phyloP scores from a whole-genome alignment of 2,888 invertebrate species.

The Gymnocheta viridis region DNA sequence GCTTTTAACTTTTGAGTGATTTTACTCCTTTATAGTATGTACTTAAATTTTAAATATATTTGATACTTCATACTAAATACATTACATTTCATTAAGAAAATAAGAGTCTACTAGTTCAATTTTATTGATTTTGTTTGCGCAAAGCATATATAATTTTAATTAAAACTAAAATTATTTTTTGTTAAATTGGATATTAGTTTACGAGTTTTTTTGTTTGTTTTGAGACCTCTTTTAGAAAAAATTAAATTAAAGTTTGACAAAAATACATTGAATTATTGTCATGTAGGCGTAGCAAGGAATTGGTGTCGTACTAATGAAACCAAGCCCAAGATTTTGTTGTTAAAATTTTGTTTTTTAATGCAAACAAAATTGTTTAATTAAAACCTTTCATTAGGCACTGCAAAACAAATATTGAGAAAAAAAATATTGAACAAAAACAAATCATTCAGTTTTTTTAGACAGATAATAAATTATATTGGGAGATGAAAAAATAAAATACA shows the following conservation, averaged over 20 bases:
- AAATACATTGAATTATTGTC: conserved; percentile 29
- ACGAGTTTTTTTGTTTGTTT: conserved; percentile 6
- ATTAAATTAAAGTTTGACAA: conserved; percentile 16
- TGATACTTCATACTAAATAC: too few species aligned
- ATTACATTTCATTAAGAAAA: too few species aligned
- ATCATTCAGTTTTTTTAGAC: not conserved
- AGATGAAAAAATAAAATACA: not conserved
- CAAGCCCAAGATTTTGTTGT: conserved; percentile 31
- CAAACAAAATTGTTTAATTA: conserved; percentile 45
- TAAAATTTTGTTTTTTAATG: not conserved
- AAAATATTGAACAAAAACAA: conserved; percentile 10
- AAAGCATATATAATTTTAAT: not conserved
- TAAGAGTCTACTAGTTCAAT: too few species aligned
- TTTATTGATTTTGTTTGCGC: too few species aligned
- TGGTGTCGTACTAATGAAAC: conserved; percentile 37
- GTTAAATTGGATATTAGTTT: conserved; percentile 9
- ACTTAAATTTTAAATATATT: too few species aligned
- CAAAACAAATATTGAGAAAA: conserved; percentile 22
- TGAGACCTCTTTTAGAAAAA: not conserved
- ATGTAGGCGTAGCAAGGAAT: conserved; percentile 38
- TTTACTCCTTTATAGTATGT: too few species aligned
- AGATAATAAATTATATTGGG: conserved; percentile 42
- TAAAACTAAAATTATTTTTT: not conserved
- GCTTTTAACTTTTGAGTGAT: too few species aligned
- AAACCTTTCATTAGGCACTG: conserved; percentile 8